Conservation (phyloP, 2,113 vertebrate genomes). For the Halcyon malimbica region DNA sequence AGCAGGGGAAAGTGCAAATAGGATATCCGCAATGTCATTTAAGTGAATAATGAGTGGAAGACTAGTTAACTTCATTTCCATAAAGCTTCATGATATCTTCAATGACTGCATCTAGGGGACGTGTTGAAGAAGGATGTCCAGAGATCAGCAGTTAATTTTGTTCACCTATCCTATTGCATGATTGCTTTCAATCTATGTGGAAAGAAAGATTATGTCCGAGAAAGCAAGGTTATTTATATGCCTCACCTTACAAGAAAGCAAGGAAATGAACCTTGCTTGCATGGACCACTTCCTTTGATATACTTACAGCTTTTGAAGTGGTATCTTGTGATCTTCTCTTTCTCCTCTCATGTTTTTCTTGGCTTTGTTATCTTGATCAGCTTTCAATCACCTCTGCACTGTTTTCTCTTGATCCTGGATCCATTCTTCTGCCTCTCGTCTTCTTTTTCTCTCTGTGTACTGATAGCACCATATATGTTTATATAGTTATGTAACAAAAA, state of each 20-base stretch:
- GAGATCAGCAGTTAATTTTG: neutral
- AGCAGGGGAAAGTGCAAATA: slow-evolving; percentile 6
- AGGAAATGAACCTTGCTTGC: neutral
- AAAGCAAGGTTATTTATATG: neutral
- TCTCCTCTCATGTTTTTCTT: neutral
- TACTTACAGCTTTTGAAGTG: neutral
- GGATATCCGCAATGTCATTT: neutral
- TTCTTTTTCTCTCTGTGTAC: neutral
- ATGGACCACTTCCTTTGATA: neutral
- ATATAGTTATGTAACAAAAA: neutral
- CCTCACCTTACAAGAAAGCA: neutral
- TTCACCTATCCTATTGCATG: neutral
- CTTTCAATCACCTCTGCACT: neutral
- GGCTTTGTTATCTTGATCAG: neutral
- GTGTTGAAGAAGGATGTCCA: neutral
- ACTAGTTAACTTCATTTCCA: neutral
- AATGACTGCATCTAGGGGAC: neutral
- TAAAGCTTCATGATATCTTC: neutral
- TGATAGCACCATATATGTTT: neutral
- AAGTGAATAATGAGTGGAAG: slow-evolving; percentile 23
- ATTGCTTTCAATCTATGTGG: neutral
- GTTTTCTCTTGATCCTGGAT: neutral
- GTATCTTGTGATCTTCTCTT: neutral
- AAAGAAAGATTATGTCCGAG: neutral
- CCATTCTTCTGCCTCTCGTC: neutral